phyloP scores from a whole-genome alignment of 2,113 vertebrate species.

The Erpornis zantholeuca region DNA sequence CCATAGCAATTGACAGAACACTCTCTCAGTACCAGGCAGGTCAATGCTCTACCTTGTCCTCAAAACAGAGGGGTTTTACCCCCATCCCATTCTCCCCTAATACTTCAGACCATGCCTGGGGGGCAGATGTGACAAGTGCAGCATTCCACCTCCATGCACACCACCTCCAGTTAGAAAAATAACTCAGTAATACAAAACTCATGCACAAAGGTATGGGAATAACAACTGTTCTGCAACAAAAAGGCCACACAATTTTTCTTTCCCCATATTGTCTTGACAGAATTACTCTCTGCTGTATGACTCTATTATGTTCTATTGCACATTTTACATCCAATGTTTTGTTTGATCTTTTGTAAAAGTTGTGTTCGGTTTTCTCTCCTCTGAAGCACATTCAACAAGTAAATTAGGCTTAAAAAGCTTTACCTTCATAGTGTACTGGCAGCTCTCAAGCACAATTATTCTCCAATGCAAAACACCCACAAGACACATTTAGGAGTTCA shows the following conservation, averaged over 20 bases:
- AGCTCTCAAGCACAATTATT: neutral
- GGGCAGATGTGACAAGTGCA: neutral
- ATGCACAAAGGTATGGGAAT: neutral
- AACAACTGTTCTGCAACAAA: neutral
- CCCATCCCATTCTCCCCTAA: neutral
- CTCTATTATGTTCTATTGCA: neutral
- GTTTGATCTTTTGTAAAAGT: slow-evolving; percentile 32
- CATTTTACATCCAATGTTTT: neutral
- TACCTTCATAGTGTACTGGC: neutral
- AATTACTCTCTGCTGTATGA: slow-evolving; percentile 8
- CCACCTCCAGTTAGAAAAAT: neutral
- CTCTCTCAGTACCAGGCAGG: neutral
- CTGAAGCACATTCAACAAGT: slow-evolving; percentile 27
- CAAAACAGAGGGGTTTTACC: neutral
- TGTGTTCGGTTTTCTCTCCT: slow-evolving; percentile 18
- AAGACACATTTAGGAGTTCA: neutral
- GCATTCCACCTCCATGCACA: neutral
- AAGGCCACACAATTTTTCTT: neutral
- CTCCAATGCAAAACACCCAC: neutral
- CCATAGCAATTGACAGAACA: accelerated
- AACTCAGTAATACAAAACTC: neutral
- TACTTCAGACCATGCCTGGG: neutral
- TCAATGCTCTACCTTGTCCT: neutral
- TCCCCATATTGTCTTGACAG: neutral
- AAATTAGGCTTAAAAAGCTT: slow-evolving; percentile 26